Percentiles rank a stretch among this genome's conserved stretches.
phyloP scores from a whole-genome alignment of 2,888 invertebrate genomes.

The Synanthedon vespiformis region DNA sequence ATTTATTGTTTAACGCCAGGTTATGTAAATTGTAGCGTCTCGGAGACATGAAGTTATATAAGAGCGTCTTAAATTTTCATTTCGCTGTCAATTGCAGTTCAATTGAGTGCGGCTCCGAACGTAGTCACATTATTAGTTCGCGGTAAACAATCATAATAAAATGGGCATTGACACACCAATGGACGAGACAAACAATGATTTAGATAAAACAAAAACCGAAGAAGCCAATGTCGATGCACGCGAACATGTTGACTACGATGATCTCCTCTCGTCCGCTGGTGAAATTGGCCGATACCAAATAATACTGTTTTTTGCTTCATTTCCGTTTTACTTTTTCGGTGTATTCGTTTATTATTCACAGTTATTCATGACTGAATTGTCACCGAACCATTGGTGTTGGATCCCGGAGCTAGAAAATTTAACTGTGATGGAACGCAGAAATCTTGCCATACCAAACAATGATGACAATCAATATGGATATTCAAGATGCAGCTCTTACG shows the following conservation, averaged over 20 bases:
- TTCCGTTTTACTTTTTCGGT: slow-evolving; percentile 6
- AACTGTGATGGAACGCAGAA: slow-evolving; percentile 4
- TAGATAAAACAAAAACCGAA: not conserved
- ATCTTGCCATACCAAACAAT: slow-evolving; percentile 4
- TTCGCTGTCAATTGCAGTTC: not conserved
- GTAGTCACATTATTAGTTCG: not conserved
- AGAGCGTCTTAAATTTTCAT: not conserved
- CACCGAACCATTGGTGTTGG: slow-evolving; percentile 8
- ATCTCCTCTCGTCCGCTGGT: slow-evolving; percentile 5
- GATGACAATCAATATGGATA: slow-evolving; percentile 3
- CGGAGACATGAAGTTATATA: not conserved
- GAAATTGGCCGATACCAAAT: slow-evolving; percentile 7
- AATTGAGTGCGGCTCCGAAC: not conserved
- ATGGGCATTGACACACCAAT: not conserved
- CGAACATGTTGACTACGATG: slow-evolving; percentile 5
- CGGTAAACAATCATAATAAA: not conserved
- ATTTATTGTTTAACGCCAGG: too few relatives aligned
- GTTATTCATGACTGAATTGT: slow-evolving; percentile 6
- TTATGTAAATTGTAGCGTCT: too few relatives aligned
- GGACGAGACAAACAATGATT: not conserved
- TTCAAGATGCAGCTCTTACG: slow-evolving; percentile 3
- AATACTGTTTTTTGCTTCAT: slow-evolving; percentile 3
- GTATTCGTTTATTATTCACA: slow-evolving; percentile 7
- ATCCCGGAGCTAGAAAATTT: slow-evolving; percentile 8
- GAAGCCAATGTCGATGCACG: not conserved